Base-by-base conservation (phyloP, 2,888 invertebrate genomes). In the Drosophila meridiana region DNA sequence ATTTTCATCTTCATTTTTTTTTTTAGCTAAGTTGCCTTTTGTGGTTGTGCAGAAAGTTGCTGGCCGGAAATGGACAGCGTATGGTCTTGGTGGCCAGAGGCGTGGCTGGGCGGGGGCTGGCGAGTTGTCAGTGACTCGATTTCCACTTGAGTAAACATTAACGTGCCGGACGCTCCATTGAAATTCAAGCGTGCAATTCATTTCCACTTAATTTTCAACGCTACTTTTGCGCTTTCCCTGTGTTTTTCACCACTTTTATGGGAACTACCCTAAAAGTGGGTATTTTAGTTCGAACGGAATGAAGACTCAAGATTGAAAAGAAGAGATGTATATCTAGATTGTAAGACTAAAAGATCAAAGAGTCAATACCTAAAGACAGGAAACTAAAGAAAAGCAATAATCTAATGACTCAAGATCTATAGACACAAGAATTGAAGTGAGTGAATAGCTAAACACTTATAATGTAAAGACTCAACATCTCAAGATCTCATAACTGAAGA, bases 131-230 rank as follows among this genome's bases (percentile, higher is more conserved):
- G 85, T 87, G 90, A 89, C 90, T 89, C 79, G 82, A 88, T 88
- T 88, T 88, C 89, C 90, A 89, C 87, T 90, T 86, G 87, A 90
- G 87, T 87, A 89, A 90, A 89, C 80, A 87, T 90, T 86, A 87
- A 88, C 87, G 90, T 90, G 90, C 89, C 90, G 90, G 86, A 83
- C 90, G 85, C 75, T 73, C 80, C 87, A 90, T 90, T 90, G 87
- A 85, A 85, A 91, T 83, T 90, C 87, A 90, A 90, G 91, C 88
- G 90, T 80, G 82, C 90, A 90, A 90, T 90, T 90, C 89, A 87
- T 87, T 89, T 86, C 87, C 91, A 90, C 91, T 90, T 90, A 89
- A 90, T 90, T 90, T 87, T 86, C 85, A 89, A 82, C 87, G 83
- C 78, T 83, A 55, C 73, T 75, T 59, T 67, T 60, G 38, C 65